A percentile compares a stretch with the other conserved stretches of the same genome.
Evolutionary conservation across 2,113 vertebrate genomes (phyloP).

Genomic region (Paradoxurus hermaphroditus): DNA sequence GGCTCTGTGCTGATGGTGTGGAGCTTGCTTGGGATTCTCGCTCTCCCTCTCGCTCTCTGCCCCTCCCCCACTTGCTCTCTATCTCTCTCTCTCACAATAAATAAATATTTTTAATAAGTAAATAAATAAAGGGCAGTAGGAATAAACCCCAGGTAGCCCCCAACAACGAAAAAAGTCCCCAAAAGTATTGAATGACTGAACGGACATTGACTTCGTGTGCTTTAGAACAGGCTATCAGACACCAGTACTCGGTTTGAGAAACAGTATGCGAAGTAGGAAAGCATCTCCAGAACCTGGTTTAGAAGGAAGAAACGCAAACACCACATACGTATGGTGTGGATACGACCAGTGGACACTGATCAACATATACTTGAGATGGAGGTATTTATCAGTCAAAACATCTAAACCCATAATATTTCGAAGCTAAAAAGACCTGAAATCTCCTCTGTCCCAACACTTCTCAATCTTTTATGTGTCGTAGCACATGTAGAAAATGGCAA

Average conservation of each 20-base stretch:
- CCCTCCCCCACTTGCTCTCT: too few relatives aligned
- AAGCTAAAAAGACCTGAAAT: background rate
- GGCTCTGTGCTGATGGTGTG: too few relatives aligned
- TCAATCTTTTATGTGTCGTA: background rate
- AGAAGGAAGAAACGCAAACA: background rate
- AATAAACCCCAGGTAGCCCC: background rate
- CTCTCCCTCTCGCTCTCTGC: too few relatives aligned
- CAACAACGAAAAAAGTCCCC: background rate
- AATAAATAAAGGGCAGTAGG: background rate
- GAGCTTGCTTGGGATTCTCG: too few relatives aligned
- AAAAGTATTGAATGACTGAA: background rate
- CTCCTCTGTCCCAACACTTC: background rate
- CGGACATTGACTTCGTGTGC: background rate
- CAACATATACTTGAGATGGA: background rate
- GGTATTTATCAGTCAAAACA: background rate
- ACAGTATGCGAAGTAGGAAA: background rate
- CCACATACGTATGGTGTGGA: accelerated
- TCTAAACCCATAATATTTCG: background rate
- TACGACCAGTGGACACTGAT: background rate
- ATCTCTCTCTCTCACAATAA: too few relatives aligned
- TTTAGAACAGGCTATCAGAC: background rate
- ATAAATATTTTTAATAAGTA: too few relatives aligned
- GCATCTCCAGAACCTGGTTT: background rate
- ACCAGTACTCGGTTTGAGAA: background rate
- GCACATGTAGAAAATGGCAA: background rate